A percentile compares a stretch with the other conserved stretches of the same genome.
Evolutionary conservation across 2,113 vertebrate species (phyloP).

Genomic region (Dromiciops gliroides): DNA sequence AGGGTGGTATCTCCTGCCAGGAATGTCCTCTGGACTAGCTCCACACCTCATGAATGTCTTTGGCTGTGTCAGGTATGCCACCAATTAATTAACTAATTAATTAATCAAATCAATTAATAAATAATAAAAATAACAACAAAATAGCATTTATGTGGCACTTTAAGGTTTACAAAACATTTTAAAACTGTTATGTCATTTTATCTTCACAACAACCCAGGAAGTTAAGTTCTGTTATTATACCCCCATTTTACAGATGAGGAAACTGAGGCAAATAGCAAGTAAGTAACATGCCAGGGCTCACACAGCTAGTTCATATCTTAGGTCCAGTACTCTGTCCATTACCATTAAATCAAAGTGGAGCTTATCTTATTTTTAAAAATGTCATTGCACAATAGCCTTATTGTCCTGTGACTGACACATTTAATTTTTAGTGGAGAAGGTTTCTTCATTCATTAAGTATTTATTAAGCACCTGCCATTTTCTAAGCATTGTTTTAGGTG

Average conservation of each 20-base stretch:
- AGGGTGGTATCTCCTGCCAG: not conserved
- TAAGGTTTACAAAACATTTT: not conserved
- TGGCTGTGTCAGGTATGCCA: not conserved
- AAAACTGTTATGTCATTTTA: not conserved
- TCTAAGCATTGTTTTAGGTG: not conserved
- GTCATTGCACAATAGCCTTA: not conserved
- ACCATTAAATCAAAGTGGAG: not conserved
- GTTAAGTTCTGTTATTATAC: not conserved
- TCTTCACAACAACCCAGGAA: not conserved
- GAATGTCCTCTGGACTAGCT: fast-evolving
- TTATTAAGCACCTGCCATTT: not conserved
- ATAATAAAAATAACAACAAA: too few species aligned
- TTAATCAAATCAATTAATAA: too few species aligned
- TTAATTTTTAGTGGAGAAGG: not conserved
- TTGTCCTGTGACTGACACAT: not conserved
- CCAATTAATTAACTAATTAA: too few species aligned
- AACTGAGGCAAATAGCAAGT: not conserved
- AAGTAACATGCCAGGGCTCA: not conserved
- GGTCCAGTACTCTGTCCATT: not conserved
- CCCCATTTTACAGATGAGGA: not conserved
- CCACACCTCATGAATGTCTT: fast-evolving
- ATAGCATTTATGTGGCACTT: not conserved
- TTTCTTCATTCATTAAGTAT: not conserved
- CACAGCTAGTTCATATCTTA: not conserved
- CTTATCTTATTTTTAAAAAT: not conserved